Conservation (phyloP, 2,888 invertebrate species). For the Drosophila paramelanica region DNA sequence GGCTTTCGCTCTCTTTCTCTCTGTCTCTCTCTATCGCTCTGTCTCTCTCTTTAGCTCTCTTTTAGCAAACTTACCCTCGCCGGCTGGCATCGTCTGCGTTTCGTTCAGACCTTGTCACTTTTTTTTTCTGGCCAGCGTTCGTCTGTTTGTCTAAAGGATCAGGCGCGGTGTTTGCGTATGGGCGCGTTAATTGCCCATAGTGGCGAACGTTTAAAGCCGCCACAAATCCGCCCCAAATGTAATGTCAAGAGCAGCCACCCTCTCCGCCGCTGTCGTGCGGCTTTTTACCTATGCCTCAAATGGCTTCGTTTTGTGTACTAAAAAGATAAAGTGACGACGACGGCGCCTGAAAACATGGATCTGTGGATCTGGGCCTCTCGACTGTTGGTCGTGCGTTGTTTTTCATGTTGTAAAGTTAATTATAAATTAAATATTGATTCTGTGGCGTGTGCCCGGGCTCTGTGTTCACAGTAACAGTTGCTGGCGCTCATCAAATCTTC, state of each 20-base stretch:
- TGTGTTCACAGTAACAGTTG: constrained; percentile 35
- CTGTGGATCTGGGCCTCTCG: constrained; percentile 22
- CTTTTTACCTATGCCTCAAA: constrained; percentile 26
- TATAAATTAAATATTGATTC: constrained; percentile 85
- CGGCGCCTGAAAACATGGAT: constrained; percentile 38
- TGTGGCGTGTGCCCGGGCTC: constrained; percentile 62
- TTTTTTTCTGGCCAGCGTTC: constrained; percentile 20
- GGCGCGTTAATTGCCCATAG: constrained; percentile 83
- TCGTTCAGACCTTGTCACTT: constrained; percentile 26
- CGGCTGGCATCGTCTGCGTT: constrained; percentile 10
- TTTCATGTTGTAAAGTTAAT: constrained; percentile 83
- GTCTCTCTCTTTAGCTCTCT: neutral
- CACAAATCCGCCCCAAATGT: constrained; percentile 69
- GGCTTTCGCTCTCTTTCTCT: constrained; percentile 4
- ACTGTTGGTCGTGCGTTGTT: constrained; percentile 61
- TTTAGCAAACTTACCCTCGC: constrained; percentile 35
- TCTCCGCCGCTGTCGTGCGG: constrained; percentile 13
- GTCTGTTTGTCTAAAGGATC: constrained; percentile 83
- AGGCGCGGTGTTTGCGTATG: constrained; percentile 81
- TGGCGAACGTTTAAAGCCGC: constrained; percentile 83
- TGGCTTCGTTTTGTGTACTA: constrained; percentile 54
- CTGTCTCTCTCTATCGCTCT: constrained; percentile 1
- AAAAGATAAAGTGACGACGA: constrained; percentile 64
- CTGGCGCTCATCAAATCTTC: constrained; percentile 47
- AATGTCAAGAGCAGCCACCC: constrained; percentile 58